Conservation (phyloP, 2,888 invertebrate species). For the Dasysyrphus tricinctus region DNA sequence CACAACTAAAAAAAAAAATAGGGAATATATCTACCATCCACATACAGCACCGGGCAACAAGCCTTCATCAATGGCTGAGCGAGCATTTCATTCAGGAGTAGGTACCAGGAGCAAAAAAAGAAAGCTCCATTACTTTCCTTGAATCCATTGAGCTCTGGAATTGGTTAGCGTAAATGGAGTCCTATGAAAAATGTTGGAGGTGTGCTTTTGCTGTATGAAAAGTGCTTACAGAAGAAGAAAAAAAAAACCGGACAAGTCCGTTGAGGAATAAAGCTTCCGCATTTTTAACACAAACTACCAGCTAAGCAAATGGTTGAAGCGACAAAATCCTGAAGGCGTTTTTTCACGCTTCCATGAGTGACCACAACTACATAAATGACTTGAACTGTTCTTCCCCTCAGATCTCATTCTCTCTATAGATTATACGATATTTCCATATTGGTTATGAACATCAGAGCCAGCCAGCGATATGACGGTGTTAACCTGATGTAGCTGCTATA, state of each 20-base stretch:
- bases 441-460: neutral
- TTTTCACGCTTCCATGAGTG: slow-evolving; percentile 28
- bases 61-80: slow-evolving; percentile 29
- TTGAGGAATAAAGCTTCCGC: slow-evolving; percentile 7
- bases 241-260: slow-evolving; percentile 13
- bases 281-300: slow-evolving; percentile 24
- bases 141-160: slow-evolving; percentile 19
- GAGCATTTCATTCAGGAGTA: slow-evolving; percentile 19
- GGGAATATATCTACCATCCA: slow-evolving; percentile 14
- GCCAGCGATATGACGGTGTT: neutral
- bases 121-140: slow-evolving; percentile 14
- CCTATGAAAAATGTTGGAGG: slow-evolving; percentile 9
- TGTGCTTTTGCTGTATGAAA: neutral
- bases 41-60: slow-evolving; percentile 19
- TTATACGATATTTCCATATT: slow-evolving; percentile 9
- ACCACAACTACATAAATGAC: neutral
- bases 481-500: neutral
- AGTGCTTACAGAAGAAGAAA: neutral
- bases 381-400: neutral
- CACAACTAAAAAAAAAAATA: neutral
- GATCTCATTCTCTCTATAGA: neutral
- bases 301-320: slow-evolving; percentile 29
- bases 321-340: slow-evolving; percentile 27
- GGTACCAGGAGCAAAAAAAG: neutral
- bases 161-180: neutral